Evolutionary conservation across 2,797 vertebrate genomes (phyloP), one percentile per base, ranked within the genome.

Genomic region (Platyrinchus mystaceus): DNA sequence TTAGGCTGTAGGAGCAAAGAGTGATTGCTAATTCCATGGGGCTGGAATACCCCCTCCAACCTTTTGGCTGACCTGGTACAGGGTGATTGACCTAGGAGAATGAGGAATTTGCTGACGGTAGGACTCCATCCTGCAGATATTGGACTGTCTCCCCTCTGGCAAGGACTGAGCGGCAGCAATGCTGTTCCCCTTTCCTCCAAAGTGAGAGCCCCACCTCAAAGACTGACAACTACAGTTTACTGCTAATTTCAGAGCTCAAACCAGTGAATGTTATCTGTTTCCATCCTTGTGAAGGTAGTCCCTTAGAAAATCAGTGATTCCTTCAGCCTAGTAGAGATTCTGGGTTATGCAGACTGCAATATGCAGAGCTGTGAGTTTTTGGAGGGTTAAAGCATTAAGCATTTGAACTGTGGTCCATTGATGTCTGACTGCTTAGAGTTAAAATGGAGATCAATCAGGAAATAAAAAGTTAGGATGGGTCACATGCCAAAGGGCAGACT

Each of bases 31-130:
- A 62, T 80, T 63, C 55, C 1, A 0, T 26, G 64, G 39, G 66
- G 41, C 39, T 32, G 36, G 21, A 37, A 34, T 47, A 32, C 4
- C 37, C 62, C 60, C 46, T 81, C 39, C 11, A 70, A 36, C 67
- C 55, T 90, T 84, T 67, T 66, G 32, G 36, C 69, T 92, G 86
- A 43, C 66, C 1, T 4, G 28, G 28, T 0, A 0, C 1, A 0
- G 37, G 53, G 30, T 74, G 56, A n/a, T 32, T 70, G 78, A 49
- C 41, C 52, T 39, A 56, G 67, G 37, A 76, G 34, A 53, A 32
- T 16, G 37, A 63, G 79, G 91, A 89, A 78, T 90, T 77, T 94
- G 79, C 84, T 91, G 78, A 83, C 5, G 1, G 55, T 13, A 41
- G 49, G 55, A 78, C 76, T 74, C 60, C 2, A 8, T 49, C 49